Percentiles rank a stretch among this genome's conserved stretches.
phyloP scores from a whole-genome alignment of 2,888 invertebrate species.

The Drosophila macrothrix region DNA sequence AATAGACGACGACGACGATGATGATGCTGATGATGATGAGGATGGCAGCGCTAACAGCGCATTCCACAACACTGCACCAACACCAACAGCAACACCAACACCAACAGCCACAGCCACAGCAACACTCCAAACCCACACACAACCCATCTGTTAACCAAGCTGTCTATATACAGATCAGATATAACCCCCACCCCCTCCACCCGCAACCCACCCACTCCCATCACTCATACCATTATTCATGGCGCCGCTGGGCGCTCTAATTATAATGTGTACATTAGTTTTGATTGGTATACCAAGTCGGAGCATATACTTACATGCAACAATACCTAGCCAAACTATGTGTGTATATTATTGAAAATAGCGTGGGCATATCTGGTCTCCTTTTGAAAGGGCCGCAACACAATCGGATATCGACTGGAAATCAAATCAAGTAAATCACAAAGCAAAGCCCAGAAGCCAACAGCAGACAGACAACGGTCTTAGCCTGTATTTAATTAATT shows the following conservation, averaged over 20 bases:
- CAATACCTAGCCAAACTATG: neutral
- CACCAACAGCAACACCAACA: neutral
- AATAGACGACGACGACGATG: constrained; percentile 29
- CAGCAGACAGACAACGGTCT: neutral
- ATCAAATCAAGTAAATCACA: neutral
- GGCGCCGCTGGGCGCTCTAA: constrained; percentile 42
- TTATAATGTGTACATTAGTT: constrained; percentile 48
- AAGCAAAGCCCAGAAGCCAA: neutral
- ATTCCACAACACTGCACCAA: constrained; percentile 1
- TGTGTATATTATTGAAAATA: neutral
- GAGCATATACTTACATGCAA: neutral
- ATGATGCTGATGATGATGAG: neutral
- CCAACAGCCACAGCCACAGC: neutral
- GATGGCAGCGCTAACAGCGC: constrained; percentile 1
- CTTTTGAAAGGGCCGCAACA: neutral
- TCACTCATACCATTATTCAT: neutral
- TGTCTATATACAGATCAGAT: neutral
- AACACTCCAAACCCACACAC: neutral
- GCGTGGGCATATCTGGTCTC: neutral
- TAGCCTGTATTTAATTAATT: neutral
- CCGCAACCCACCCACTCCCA: neutral
- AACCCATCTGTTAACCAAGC: neutral
- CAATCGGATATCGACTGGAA: neutral
- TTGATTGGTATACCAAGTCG: constrained; percentile 19
- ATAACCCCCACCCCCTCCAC: no score